Conservation (phyloP, 2,797 vertebrate species). For the Notoglanidium macrostoma region DNA sequence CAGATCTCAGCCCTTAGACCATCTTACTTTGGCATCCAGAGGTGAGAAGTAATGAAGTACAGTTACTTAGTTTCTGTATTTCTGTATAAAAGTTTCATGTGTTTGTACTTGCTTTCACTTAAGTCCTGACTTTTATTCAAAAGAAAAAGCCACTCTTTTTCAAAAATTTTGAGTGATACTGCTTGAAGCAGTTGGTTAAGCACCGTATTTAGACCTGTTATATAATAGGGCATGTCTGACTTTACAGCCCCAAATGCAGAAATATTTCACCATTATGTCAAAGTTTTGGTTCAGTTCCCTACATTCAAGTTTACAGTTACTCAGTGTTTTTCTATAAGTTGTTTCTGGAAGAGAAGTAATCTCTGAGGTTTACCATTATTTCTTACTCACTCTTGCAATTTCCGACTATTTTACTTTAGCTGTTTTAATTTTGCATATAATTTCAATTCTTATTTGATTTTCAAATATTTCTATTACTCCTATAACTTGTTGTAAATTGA, state of each 20-base stretch:
- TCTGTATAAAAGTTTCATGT: background rate
- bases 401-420: background rate
- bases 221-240: background rate
- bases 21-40: background rate
- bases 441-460: background rate
- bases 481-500: background rate
- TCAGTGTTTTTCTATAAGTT: too few relatives aligned
- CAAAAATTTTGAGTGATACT: background rate
- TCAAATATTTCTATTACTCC: background rate
- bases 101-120: background rate
- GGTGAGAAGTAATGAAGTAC: background rate
- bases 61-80: background rate
- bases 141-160: background rate
- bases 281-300: background rate
- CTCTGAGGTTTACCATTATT: background rate
- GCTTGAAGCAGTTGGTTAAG: background rate
- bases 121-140: background rate
- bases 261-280: background rate
- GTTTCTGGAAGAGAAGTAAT: background rate
- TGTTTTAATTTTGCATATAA: background rate
- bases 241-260: background rate
- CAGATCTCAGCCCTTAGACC: background rate
- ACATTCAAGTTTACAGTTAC: background rate
- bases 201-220: background rate
- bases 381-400: background rate